A percentile compares a stretch with the other conserved stretches of the same genome.
Evolutionary conservation across 2,888 invertebrate genomes (phyloP).

Genomic region (Rugalucina vietnamica): DNA sequence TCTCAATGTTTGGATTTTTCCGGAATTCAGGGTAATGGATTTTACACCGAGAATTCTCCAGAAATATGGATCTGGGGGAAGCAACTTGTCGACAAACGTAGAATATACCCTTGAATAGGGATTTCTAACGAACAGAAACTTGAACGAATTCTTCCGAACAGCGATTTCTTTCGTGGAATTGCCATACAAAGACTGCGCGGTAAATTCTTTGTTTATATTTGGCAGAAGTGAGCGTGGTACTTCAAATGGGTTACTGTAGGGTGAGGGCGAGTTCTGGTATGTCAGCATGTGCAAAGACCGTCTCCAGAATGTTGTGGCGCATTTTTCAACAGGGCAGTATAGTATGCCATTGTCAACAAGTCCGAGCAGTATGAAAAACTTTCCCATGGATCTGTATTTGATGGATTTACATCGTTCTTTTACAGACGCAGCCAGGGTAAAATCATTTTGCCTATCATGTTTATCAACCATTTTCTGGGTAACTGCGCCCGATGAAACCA

Average conservation of each 20-base stretch:
- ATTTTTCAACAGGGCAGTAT: constrained; percentile 4
- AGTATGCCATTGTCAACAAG: too few species aligned
- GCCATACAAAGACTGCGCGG: neutral
- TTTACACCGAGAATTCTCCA: neutral
- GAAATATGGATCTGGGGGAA: neutral
- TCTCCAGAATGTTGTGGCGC: neutral
- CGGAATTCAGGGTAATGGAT: neutral
- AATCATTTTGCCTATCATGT: too few species aligned
- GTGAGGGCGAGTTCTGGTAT: neutral
- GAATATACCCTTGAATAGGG: neutral
- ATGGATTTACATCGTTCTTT: too few species aligned
- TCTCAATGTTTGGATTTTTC: neutral
- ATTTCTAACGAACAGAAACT: neutral
- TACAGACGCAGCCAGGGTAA: too few species aligned
- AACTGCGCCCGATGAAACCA: too few species aligned
- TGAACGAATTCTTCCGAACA: neutral
- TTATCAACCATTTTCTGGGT: too few species aligned
- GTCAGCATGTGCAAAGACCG: neutral
- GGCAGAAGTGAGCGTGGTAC: neutral
- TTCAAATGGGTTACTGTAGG: neutral
- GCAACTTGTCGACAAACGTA: neutral
- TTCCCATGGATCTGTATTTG: too few species aligned
- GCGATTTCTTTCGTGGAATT: neutral
- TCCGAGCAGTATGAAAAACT: too few species aligned
- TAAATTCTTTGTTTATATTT: too few species aligned